Evolutionary conservation across 35 echinoderm and acorn worm species (phyloP), one percentile per base, ranked within the genome.

Genomic region (Apostichopus parvimensis): DNA sequence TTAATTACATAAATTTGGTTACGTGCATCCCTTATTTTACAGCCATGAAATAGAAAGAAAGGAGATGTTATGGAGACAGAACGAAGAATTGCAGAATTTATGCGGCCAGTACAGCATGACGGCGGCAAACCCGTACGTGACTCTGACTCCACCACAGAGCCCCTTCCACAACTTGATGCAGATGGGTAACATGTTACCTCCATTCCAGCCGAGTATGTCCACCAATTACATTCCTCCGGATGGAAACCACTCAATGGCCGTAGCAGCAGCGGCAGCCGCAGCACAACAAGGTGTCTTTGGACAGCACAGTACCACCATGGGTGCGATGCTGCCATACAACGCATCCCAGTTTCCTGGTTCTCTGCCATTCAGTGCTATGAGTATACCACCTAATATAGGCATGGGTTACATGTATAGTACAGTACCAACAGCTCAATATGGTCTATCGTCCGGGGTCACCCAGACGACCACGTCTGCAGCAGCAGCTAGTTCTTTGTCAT

Each of bases 241-340:
- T 84, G 81, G 81, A 58, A 84, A 66, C 64, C 86, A 72, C 61
- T 61, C 86, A n/a, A 88, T 73, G 23, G 85, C 55, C 15, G 34
- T 45, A 45, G 34, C 34, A 45, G 34, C 34, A 4, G 34, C 34
- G 34, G 79, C 34, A 1, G 34, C 34, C 0, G 79, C 79, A 82
- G 79, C 81, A 84, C 81, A 88, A 20, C 89, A 78, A 79, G 75
- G 89, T 57, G 89, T 91, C 22, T 91, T 78, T 59, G 89, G 89
- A 57, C 89, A 91, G 71, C 89, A 57, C 14, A 53, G 89, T 25
- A 79, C 76, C 6, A 58, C 76, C 53, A 54, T 88, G 73, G 89
- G 22, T n/a, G 54, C 73, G 8, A 91, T 91, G 70, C n/a, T 91
- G 9, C 89, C 89, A 21, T 91, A 78, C 89, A 79, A 79, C 76